These are phyloP conservation scores for Zalophus californianus DNA, from an alignment of 2,797 vertebrate genomes.

Conservation along the genomic window DNA sequence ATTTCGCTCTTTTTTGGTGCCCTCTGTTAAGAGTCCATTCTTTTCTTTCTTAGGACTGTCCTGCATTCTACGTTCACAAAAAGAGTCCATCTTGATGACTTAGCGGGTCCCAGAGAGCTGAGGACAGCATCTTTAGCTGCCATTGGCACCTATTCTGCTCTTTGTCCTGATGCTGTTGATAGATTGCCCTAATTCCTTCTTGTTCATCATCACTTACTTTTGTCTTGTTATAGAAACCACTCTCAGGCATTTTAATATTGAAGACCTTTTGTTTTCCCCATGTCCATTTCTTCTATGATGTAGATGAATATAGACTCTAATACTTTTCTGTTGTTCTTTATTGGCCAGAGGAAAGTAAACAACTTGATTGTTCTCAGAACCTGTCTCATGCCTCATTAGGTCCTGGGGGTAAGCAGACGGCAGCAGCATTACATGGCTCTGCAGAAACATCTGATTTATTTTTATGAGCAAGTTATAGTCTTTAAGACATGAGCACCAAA, in stretches of 20 bases:
- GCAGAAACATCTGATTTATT: conserved; percentile 80
- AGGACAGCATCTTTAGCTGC: not conserved
- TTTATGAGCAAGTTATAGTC: conserved; percentile 80
- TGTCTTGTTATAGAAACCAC: conserved; percentile 44
- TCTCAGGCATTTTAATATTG: conserved; percentile 52
- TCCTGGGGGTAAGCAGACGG: conserved; percentile 60
- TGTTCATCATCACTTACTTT: conserved; percentile 25
- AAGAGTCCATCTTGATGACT: not conserved
- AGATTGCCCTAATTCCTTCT: not conserved
- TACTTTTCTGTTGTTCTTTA: conserved; percentile 58
- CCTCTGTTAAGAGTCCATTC: not conserved
- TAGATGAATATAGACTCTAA: conserved; percentile 48
- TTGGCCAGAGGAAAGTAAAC: conserved; percentile 74
- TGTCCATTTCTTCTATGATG: conserved; percentile 62
- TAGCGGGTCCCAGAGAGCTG: not conserved
- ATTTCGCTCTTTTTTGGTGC: not conserved
- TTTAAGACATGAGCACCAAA: conserved; percentile 75
- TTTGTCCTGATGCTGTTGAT: not conserved
- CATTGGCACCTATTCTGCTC: not conserved
- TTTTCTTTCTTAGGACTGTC: conserved; percentile 17
- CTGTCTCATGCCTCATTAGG: conserved; percentile 80
- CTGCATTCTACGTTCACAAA: not conserved
- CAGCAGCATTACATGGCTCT: conserved; percentile 14
- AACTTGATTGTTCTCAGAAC: conserved; percentile 73
- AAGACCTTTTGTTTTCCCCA: not conserved